These are phyloP conservation scores for Drosophila funebris DNA, from an alignment of 1,140 invertebrate genomes.

Conservation along the genomic window DNA sequence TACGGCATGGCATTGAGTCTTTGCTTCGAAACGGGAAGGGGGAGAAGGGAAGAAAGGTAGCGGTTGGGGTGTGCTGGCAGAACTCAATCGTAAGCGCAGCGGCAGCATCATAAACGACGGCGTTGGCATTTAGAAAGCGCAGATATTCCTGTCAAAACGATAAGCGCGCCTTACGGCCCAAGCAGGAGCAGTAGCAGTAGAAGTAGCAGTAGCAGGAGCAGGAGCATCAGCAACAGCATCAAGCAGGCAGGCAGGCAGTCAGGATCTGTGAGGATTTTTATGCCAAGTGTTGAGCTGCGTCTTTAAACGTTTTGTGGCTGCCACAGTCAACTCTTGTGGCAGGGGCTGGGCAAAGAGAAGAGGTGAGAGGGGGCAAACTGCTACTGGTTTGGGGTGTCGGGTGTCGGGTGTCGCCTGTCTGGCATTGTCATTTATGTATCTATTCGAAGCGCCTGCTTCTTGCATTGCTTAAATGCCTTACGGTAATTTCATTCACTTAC, in stretches of 20 bases:
- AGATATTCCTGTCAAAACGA: slow-evolving; percentile 82
- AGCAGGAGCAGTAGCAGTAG: slow-evolving; percentile 1
- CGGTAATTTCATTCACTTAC: slow-evolving; percentile 83
- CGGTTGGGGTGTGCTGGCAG: slow-evolving; percentile 1
- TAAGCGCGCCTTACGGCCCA: slow-evolving; percentile 64
- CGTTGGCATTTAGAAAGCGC: slow-evolving; percentile 79
- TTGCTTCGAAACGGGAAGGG: background rate
- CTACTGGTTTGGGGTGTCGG: slow-evolving; percentile 6
- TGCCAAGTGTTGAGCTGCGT: slow-evolving; percentile 71
- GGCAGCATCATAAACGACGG: slow-evolving; percentile 79
- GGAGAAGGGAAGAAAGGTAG: background rate
- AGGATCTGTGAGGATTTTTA: slow-evolving; percentile 62
- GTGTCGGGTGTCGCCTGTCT: slow-evolving; percentile 29
- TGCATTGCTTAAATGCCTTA: slow-evolving; percentile 82
- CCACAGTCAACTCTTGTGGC: slow-evolving; percentile 24
- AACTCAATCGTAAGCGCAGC: slow-evolving; percentile 79
- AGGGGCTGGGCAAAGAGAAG: background rate
- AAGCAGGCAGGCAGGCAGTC: background rate
- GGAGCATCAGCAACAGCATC: slow-evolving; percentile 11
- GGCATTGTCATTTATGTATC: slow-evolving; percentile 82
- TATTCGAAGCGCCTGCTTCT: slow-evolving; percentile 63
- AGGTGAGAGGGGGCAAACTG: slow-evolving; percentile 14
- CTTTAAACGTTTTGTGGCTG: slow-evolving; percentile 79
- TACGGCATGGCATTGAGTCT: slow-evolving; percentile 57
- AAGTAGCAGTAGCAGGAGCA: slow-evolving; percentile 8